Conservation (phyloP, 2,888 invertebrate species). For the Xanthia icteritia region DNA sequence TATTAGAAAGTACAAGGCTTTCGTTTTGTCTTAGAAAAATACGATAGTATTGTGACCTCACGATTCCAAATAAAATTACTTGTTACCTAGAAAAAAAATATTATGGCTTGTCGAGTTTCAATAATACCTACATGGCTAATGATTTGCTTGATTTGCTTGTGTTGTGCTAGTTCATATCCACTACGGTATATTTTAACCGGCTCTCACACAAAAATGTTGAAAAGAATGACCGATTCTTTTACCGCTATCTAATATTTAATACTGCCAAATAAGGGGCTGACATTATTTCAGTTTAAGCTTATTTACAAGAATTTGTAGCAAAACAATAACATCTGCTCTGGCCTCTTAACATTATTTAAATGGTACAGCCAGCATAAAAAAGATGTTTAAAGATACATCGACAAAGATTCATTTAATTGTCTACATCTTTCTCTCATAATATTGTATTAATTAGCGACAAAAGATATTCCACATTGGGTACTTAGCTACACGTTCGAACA, state of each 20-base stretch:
- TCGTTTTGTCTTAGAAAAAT: background rate
- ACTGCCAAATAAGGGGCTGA: conserved; percentile 23
- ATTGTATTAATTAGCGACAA: background rate
- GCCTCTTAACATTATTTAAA: background rate
- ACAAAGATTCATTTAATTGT: background rate
- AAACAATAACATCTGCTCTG: background rate
- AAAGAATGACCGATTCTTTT: conserved; percentile 15
- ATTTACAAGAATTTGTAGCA: background rate
- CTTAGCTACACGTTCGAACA: background rate
- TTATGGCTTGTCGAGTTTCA: background rate
- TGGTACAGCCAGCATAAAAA: background rate
- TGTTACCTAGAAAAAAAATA: too few relatives aligned
- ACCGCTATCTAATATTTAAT: conserved; percentile 28
- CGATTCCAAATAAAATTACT: background rate
- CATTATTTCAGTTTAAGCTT: background rate
- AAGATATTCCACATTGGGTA: background rate
- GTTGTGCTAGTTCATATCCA: background rate
- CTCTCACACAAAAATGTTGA: conserved; percentile 12
- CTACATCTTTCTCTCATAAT: background rate
- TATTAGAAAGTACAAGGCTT: background rate
- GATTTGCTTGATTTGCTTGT: background rate
- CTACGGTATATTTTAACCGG: background rate
- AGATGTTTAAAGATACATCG: background rate
- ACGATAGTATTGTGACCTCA: background rate
- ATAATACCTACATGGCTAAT: background rate